Percentiles rank a stretch among this genome's conserved stretches.
Evolutionary conservation across 2,888 invertebrate species (phyloP).

Genomic region (Tortrix viridana): DNA sequence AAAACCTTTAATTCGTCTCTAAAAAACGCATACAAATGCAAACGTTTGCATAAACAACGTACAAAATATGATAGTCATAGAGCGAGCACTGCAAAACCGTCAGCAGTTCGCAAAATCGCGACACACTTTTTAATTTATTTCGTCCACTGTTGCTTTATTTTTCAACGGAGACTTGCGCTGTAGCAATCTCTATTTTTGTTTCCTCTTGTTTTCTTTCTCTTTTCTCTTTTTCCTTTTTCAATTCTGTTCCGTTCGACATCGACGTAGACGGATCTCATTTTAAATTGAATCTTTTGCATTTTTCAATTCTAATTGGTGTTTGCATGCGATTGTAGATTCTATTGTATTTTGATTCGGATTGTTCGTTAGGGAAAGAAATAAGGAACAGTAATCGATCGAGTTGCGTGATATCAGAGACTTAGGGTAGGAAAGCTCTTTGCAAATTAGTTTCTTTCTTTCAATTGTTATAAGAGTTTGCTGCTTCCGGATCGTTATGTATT

Average conservation of each 20-base stretch:
- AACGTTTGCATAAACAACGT: conserved; percentile 30
- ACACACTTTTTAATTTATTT: conserved; percentile 84
- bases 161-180: conserved; percentile 84
- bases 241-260: conserved; percentile 79
- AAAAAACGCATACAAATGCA: conserved; percentile 28
- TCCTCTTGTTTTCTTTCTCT: conserved; percentile 61
- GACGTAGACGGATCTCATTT: conserved; percentile 82
- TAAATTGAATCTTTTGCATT: conserved; percentile 80
- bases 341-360: conserved; percentile 67
- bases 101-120: conserved; percentile 73
- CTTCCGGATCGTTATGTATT: conserved; percentile 26
- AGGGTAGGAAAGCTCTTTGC: conserved; percentile 69
- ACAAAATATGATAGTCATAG: conserved; percentile 59
- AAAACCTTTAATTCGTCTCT: conserved; percentile 11
- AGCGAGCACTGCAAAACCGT: conserved; percentile 48
- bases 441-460: conserved; percentile 55
- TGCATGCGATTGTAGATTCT: conserved; percentile 69
- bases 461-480: conserved; percentile 43
- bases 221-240: conserved; percentile 70
- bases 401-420: conserved; percentile 68
- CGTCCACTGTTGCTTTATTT: conserved; percentile 82
- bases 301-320: conserved; percentile 79
- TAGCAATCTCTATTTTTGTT: conserved; percentile 84
- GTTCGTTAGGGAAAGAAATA: conserved; percentile 56
- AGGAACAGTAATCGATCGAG: conserved; percentile 60